Percentiles rank a stretch among this genome's conserved stretches.
Evolutionary conservation across 2,797 vertebrate genomes (phyloP).

Genomic region (Thripadectes ignobilis): DNA sequence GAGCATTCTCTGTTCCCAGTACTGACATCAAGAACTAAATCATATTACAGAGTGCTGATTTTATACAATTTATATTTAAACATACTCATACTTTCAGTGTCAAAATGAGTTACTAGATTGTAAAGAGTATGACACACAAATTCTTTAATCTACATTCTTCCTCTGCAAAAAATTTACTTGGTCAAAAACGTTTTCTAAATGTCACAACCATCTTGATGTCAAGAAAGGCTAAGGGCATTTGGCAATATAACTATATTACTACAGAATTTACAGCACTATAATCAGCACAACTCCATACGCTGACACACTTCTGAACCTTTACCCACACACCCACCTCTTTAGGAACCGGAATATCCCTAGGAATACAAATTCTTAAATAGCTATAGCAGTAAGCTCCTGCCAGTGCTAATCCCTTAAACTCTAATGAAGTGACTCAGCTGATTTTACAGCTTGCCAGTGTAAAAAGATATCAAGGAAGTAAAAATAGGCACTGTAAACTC

Average conservation of each 20-base stretch:
- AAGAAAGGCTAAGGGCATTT: neutral
- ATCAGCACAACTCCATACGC: neutral
- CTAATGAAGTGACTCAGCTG: slow-evolving; percentile 39
- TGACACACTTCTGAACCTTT: neutral
- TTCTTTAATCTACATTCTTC: neutral
- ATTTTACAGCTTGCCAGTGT: slow-evolving; percentile 13
- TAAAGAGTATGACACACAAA: neutral
- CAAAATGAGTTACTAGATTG: neutral
- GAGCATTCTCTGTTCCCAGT: neutral
- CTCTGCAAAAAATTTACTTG: neutral
- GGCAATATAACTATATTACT: neutral
- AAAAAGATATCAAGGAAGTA: slow-evolving; percentile 12
- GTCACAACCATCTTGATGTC: neutral
- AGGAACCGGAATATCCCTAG: neutral
- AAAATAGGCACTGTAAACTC: neutral
- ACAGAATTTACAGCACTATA: neutral
- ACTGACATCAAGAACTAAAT: neutral
- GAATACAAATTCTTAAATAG: neutral
- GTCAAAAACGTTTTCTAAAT: neutral
- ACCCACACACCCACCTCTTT: neutral
- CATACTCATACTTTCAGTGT: neutral
- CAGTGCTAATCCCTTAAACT: neutral
- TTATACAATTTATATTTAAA: neutral
- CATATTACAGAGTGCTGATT: neutral
- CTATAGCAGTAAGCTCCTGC: neutral